Conservation (phyloP, 2,113 vertebrate species). For the Notarius quadriscutis region DNA sequence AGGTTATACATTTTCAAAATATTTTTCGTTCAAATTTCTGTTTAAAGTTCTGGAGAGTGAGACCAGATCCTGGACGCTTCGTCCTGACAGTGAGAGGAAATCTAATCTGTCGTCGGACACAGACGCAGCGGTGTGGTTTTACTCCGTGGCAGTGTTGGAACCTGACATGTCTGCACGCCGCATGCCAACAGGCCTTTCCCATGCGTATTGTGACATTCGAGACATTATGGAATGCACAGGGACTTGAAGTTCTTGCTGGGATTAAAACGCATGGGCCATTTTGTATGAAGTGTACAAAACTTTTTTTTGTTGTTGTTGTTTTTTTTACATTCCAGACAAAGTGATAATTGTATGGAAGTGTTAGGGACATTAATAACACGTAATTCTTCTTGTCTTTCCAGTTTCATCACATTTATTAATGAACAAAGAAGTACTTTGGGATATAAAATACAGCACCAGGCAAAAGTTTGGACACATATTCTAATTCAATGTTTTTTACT, state of each 20-base stretch:
- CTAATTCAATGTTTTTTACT: too few relatives aligned
- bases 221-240: not conserved
- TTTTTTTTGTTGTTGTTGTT: too few relatives aligned
- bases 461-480: too few relatives aligned
- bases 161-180: not conserved
- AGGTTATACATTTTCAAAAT: not conserved
- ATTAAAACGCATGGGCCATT: not conserved
- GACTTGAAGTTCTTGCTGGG: not conserved
- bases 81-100: constrained; percentile 5
- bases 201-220: not conserved
- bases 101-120: constrained; percentile 4
- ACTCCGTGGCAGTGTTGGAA: not conserved
- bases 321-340: not conserved
- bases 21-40: not conserved
- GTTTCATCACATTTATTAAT: not conserved
- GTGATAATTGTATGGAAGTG: not conserved
- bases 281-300: not conserved
- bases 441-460: not conserved
- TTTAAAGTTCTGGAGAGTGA: not conserved
- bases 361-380: not conserved
- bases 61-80: not conserved
- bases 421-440: not conserved
- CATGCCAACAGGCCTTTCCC: not conserved
- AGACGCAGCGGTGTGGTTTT: not conserved
- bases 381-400: not conserved